Base-by-base conservation (phyloP, 2,113 vertebrate genomes). In the Ageneiosus marmoratus region DNA sequence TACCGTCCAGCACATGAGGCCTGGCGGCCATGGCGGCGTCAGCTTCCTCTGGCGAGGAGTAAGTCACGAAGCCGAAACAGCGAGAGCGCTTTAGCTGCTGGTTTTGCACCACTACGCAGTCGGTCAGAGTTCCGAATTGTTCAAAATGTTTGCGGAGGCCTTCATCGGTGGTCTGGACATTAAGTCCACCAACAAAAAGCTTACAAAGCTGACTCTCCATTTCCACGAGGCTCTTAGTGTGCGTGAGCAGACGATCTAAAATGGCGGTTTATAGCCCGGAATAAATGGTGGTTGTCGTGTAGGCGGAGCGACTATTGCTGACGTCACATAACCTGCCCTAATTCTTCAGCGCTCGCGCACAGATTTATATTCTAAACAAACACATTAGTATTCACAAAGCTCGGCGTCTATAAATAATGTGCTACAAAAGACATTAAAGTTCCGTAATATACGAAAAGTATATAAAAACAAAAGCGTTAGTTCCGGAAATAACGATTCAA, bases 171-270 rank as follows among this genome's bases (percentile, higher is more conserved):
- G 96, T 96, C 90, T 96, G 95, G 86, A 96, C 95, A 50, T 96
- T 96, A 20, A 96, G 94, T 56, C 96, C 96, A 58, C 96, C 96
- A 85, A 96, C 95, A 89, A 96, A 96, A 85, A 96, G 93, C 91
- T 96, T 96, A 78, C 95, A 96, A 0, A 96, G 91, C 89, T 96
- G 96, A 82, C 94, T 96, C 87, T 95, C 94, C 95, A 96, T 96
- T 41, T 87, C 46, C 13, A 70, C 11, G n/a, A 9, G 18, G 18
- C 60, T 27, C 44, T 48, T 65, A 5, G 27, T 48, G 55, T 16
- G 20, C 20, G 72, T 1, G 46, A 48, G 34, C 48, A 44, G 50
- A 29, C 6, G n/a, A 62, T 81, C 10, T 81, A 79, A 88, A 88
- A 88, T 88, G 87, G 87, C 87, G 82, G 84, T 13, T 37, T 34